These are phyloP conservation scores for Erythrolamprus reginae DNA, from an alignment of 2,113 vertebrate species.

Conservation along the genomic window DNA sequence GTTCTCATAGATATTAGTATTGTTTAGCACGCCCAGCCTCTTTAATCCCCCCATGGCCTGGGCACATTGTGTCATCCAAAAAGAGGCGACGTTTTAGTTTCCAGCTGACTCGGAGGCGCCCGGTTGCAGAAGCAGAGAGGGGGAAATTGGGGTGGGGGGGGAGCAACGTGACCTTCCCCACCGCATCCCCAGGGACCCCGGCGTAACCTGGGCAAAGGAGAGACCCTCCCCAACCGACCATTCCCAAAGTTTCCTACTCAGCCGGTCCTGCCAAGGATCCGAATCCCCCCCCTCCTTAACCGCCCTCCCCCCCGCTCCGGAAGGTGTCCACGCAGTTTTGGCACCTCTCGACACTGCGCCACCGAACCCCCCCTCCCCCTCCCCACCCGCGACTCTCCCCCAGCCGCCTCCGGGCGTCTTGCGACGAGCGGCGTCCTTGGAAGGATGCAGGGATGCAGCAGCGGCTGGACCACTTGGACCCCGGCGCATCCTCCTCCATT, in stretches of 20 bases:
- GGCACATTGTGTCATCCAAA: background rate
- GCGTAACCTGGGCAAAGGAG: background rate
- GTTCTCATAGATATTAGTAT: no score
- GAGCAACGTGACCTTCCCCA: background rate
- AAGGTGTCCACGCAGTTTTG: background rate
- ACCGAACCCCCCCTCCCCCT: no score
- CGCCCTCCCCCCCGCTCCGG: no score
- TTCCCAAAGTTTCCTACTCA: background rate
- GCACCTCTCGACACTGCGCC: background rate
- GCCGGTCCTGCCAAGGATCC: background rate
- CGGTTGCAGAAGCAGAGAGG: background rate
- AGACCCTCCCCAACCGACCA: background rate
- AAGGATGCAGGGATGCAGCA: background rate
- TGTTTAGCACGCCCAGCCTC: background rate
- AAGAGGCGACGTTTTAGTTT: background rate
- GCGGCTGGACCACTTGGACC: constrained; percentile 6
- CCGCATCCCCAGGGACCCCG: background rate
- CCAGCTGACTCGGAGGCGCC: background rate
- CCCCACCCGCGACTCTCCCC: background rate
- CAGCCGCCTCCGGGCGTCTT: background rate
- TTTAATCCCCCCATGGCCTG: background rate
- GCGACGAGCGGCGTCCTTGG: background rate
- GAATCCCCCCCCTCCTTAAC: no score
- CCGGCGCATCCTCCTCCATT: background rate
- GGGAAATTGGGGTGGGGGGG: no score